These are phyloP conservation scores for Apis cerana DNA, from an alignment of 1,140 invertebrate species.

Conservation along the genomic window DNA sequence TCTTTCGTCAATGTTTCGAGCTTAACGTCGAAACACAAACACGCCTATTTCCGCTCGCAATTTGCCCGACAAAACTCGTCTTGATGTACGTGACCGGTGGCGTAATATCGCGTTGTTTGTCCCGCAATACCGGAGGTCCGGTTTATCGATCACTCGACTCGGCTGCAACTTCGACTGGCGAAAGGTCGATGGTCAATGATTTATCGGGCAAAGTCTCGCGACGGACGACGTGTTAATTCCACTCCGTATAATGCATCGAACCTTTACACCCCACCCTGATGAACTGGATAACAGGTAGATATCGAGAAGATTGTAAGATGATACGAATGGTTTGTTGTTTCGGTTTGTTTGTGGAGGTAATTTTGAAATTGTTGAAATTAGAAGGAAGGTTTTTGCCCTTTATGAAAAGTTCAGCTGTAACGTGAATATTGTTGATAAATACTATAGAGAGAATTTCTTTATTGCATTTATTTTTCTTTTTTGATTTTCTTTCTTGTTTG, in stretches of 20 bases:
- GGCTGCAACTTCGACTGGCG: constrained; percentile 10
- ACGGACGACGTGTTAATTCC: constrained; percentile 37
- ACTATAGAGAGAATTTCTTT: too few relatives aligned
- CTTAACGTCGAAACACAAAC: constrained; percentile 2
- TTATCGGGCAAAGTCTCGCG: constrained; percentile 33
- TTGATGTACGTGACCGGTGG: constrained; percentile 20
- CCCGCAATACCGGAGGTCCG: constrained; percentile 7
- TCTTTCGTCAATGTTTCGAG: not conserved
- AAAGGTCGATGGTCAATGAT: constrained; percentile 50
- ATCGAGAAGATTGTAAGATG: not conserved
- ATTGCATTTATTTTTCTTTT: too few relatives aligned
- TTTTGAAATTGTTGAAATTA: too few relatives aligned
- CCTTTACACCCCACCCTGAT: not conserved
- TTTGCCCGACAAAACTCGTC: constrained; percentile 28
- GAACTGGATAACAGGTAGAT: too few relatives aligned
- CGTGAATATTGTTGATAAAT: too few relatives aligned
- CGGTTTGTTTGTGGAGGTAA: too few relatives aligned
- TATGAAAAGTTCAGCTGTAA: too few relatives aligned
- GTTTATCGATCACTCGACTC: constrained; percentile 21
- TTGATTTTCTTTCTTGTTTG: too few relatives aligned
- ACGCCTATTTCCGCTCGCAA: constrained; percentile 22
- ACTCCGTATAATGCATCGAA: constrained; percentile 36
- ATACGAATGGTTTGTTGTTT: too few relatives aligned
- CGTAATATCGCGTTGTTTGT: constrained; percentile 22
- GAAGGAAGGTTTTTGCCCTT: too few relatives aligned